These are phyloP conservation scores for Vanessa tameamea DNA, from an alignment of 1,140 invertebrate species.

Conservation along the genomic window DNA sequence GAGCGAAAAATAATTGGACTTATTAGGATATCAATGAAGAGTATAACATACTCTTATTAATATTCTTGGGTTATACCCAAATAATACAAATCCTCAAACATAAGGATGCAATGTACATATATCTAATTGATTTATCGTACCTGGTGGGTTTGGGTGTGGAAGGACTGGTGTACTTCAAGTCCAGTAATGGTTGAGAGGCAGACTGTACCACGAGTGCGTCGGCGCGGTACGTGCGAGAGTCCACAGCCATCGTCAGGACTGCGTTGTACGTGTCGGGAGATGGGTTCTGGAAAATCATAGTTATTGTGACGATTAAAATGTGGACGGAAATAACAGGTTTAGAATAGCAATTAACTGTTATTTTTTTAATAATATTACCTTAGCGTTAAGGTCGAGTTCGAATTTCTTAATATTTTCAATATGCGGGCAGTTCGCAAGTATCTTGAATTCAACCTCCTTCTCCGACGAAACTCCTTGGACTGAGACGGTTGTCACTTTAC, in stretches of 20 bases:
- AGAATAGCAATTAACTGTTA: no score
- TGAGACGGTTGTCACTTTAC: conserved; percentile 75
- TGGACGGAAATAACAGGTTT: no score
- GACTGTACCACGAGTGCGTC: conserved; percentile 75
- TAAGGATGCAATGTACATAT: not conserved
- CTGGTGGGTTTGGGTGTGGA: conserved; percentile 52
- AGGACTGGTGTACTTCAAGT: conserved; percentile 72
- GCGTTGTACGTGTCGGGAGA: conserved; percentile 75
- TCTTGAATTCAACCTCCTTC: conserved; percentile 66
- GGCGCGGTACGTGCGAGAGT: conserved; percentile 79
- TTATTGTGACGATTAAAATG: not conserved
- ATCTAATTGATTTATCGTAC: conserved; percentile 36
- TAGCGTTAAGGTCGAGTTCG: conserved; percentile 79
- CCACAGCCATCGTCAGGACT: conserved; percentile 66
- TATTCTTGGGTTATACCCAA: no score
- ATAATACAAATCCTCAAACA: not conserved
- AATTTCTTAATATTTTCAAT: conserved; percentile 81
- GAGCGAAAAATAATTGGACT: no score
- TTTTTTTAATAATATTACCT: conserved; percentile 62
- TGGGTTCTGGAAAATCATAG: conserved; percentile 55
- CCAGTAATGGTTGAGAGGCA: conserved; percentile 66
- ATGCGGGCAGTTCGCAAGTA: conserved; percentile 76
- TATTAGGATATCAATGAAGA: no score
- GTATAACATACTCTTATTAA: no score
- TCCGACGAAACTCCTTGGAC: conserved; percentile 59